phyloP scores from a whole-genome alignment of 2,797 vertebrate species.

The Gastrophryne carolinensis region DNA sequence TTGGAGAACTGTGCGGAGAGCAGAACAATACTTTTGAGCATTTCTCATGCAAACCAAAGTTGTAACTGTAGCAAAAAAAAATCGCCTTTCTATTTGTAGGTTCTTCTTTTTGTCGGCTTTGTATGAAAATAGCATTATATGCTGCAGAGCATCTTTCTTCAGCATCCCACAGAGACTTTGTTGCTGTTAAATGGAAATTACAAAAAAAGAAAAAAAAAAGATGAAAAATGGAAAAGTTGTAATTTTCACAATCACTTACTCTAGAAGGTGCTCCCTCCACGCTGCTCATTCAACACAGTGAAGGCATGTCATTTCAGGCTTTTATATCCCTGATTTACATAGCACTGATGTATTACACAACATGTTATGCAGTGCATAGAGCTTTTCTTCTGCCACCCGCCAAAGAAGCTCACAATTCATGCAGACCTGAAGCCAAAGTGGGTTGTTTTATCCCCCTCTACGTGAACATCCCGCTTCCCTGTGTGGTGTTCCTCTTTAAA shows the following conservation, averaged over 20 bases:
- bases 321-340: too few species aligned
- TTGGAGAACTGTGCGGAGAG: slow-evolving; percentile 4
- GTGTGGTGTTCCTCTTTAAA: too few species aligned
- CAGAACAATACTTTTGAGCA: neutral
- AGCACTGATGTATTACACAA: too few species aligned
- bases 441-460: too few species aligned
- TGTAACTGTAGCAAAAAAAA: neutral
- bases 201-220: neutral
- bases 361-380: too few species aligned
- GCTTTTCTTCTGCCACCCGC: too few species aligned
- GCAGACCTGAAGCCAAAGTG: too few species aligned
- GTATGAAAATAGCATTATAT: neutral
- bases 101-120: neutral
- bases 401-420: too few species aligned
- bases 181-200: neutral
- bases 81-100: neutral
- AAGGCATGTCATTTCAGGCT: too few species aligned
- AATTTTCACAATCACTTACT: neutral
- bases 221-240: neutral
- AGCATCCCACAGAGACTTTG: neutral
- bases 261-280: neutral
- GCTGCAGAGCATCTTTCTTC: neutral
- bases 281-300: neutral
- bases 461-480: too few species aligned
- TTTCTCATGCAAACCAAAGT: slow-evolving; percentile 29